A percentile compares a stretch with the other conserved stretches of the same genome.
Conservation (phyloP, 2,797 vertebrate genomes). For the Pogonophryne albipinna region DNA sequence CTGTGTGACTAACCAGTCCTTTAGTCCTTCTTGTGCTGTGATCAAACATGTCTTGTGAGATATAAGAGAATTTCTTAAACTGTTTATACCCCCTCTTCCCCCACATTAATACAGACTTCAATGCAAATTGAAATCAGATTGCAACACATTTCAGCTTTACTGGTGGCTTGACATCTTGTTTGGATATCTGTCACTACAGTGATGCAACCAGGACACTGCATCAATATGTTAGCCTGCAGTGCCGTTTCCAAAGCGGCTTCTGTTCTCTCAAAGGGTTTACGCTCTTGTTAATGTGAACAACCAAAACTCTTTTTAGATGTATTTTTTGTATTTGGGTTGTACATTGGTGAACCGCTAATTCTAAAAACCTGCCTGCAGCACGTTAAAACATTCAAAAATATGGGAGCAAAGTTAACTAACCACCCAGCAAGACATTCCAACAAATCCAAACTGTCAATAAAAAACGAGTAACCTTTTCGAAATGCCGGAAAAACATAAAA, state of each 20-base stretch:
- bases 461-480: not conserved
- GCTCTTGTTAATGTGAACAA: slow-evolving; percentile 4
- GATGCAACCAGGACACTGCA: slow-evolving; percentile 19
- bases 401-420: not conserved
- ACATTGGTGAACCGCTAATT: not conserved
- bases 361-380: not conserved
- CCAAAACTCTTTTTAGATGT: not conserved
- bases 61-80: slow-evolving; percentile 1
- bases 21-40: not conserved
- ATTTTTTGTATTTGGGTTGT: not conserved
- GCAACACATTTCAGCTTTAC: not conserved
- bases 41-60: slow-evolving; percentile 14
- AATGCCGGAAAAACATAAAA: not conserved
- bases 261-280: not conserved
- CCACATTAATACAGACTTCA: slow-evolving; percentile 5
- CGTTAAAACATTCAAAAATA: slow-evolving; percentile 16
- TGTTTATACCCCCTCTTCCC: not conserved
- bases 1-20: not conserved
- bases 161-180: slow-evolving; percentile 3
- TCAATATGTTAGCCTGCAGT: slow-evolving; percentile 27
- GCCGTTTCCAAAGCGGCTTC: not conserved
- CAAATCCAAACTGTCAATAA: slow-evolving; percentile 1
- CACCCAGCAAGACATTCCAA: not conserved
- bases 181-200: slow-evolving; percentile 8
- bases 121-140: slow-evolving; percentile 4